These are phyloP conservation scores for Trinorchestia longiramus DNA, from an alignment of 1,140 invertebrate species.

Conservation along the genomic window DNA sequence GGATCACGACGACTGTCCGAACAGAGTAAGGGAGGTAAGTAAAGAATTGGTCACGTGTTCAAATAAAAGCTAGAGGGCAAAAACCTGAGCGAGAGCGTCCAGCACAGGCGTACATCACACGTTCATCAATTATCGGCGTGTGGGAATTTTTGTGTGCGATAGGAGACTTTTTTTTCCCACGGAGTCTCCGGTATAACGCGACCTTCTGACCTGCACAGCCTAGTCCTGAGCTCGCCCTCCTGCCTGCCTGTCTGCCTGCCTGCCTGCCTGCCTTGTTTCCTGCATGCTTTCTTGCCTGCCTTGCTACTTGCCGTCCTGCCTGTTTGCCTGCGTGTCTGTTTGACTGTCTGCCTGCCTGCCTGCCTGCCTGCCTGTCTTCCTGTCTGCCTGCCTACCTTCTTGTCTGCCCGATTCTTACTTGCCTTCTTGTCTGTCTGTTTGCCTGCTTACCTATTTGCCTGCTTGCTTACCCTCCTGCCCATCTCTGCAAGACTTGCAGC, in stretches of 20 bases:
- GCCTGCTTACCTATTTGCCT: too few relatives aligned
- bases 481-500: too few relatives aligned
- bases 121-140: slow-evolving; percentile 19
- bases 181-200: slow-evolving; percentile 32
- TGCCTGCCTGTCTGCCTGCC: neutral
- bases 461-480: too few relatives aligned
- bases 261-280: too few relatives aligned
- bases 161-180: slow-evolving; percentile 31
- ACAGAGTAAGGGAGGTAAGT: neutral
- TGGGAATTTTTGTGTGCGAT: slow-evolving; percentile 43
- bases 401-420: too few relatives aligned
- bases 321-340: too few relatives aligned
- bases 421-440: too few relatives aligned
- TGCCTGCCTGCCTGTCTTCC: too few relatives aligned
- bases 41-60: neutral
- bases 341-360: too few relatives aligned
- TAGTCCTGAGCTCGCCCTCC: neutral
- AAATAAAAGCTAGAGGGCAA: neutral
- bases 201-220: slow-evolving; percentile 22
- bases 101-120: slow-evolving; percentile 11
- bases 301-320: too few relatives aligned
- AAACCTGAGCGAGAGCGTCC: neutral
- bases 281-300: too few relatives aligned
- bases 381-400: too few relatives aligned
- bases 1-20: neutral